Evolutionary conservation across 2,797 vertebrate species (phyloP), one percentile per base, ranked within the genome.

Genomic region (Nyctibius grandis): DNA sequence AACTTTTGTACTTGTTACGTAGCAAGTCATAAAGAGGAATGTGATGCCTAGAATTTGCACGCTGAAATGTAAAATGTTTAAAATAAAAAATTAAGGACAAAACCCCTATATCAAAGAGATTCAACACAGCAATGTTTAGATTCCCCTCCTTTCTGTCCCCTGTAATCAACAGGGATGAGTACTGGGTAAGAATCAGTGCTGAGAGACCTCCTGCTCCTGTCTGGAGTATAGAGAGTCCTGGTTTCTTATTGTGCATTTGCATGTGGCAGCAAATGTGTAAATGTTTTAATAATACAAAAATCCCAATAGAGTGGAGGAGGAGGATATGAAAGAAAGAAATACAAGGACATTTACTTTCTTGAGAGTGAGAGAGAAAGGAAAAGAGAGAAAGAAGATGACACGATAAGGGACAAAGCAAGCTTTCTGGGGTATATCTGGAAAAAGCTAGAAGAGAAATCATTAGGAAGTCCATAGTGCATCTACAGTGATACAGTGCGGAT

Each of bases 401-500:
- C 0, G 72, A 85, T 93, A 91, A 93, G 81, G 88, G 78, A 94
- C 89, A 93, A 90, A 81, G 73, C 86, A 94, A 97, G 97, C 94
- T 97, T 97, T 97, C 96, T 93, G 89, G 91, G 93, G 93, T 74
- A 9, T 88, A 94, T 97, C 96, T 97, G 96, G 95, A 96, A 97
- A 97, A 97, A 97, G 94, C 98, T 98, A 98, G 98, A 94, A 98
- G 98, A 96, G 98, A 98, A 98, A 99, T 99, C 98, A 99, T 99
- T 99, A 99, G 98, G 97, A 98, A 98, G 98, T 98, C 98, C 98
- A 98, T 81, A 97, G 98, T 98, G 98, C 97, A 97, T 98, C 98
- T 98, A 97, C 97, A 97, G 98, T 96, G 98, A 98, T 98, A 98
- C 98, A 98, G 98, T 98, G 98, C 80, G 98, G 99, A 99, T 99